A percentile compares a stretch with the other conserved stretches of the same genome.
phyloP scores from a whole-genome alignment of 1,140 invertebrate genomes.

The Caenorhabditis latens region DNA sequence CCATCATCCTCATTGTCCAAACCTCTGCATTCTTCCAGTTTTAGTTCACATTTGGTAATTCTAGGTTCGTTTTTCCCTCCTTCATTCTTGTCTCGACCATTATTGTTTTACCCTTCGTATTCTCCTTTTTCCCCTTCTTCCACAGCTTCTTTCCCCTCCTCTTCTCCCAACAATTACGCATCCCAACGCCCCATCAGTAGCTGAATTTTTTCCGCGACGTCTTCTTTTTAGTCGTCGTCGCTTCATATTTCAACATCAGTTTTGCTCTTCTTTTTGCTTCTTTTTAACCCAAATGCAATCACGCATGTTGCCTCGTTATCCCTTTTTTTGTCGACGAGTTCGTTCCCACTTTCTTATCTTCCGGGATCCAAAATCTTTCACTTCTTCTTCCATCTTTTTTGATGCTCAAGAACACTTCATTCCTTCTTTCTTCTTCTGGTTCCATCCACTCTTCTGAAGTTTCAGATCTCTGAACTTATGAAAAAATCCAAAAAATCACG shows the following conservation, averaged over 20 bases:
- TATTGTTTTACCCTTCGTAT: conserved; percentile 38
- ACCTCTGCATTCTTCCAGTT: not conserved
- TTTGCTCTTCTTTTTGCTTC: not conserved
- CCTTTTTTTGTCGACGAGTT: not conserved
- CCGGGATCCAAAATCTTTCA: conserved; percentile 32
- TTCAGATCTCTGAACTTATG: not conserved
- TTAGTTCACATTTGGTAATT: conserved; percentile 20
- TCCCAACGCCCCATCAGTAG: conserved; percentile 23
- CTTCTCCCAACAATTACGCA: conserved; percentile 46
- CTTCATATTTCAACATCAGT: conserved; percentile 45
- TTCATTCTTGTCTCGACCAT: conserved; percentile 17
- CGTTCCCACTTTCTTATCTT: conserved; percentile 38
- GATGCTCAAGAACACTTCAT: conserved; percentile 49
- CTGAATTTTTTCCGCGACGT: not conserved
- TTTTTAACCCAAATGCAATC: conserved; percentile 37
- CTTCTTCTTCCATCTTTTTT: not conserved
- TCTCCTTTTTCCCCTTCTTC: not conserved
- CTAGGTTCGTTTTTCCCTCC: not conserved
- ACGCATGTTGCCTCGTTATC: conserved; percentile 47
- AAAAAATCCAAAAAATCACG: not conserved
- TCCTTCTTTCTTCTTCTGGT: not conserved
- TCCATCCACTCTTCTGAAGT: not conserved
- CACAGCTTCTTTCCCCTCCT: conserved; percentile 1
- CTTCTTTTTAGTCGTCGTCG: conserved; percentile 35
- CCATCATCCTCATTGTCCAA: too few species aligned